Conservation (phyloP, 2,888 invertebrate species). For the Ophraella communa region DNA sequence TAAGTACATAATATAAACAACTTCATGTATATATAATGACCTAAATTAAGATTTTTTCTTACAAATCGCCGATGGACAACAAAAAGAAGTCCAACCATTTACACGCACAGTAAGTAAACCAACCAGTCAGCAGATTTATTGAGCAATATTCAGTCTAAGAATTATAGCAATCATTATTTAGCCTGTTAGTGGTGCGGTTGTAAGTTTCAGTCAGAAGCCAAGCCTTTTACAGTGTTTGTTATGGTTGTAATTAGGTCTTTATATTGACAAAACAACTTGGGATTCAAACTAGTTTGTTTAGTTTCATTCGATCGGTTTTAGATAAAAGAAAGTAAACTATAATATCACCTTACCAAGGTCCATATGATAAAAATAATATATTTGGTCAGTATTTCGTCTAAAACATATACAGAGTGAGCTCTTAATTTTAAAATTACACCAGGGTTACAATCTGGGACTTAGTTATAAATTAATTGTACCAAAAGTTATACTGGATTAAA, state of each 20-base stretch:
- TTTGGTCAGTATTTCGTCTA: too few species aligned
- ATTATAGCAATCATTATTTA: slow-evolving; percentile 32
- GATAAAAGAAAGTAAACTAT: background rate
- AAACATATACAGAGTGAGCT: too few species aligned
- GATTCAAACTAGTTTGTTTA: slow-evolving; percentile 12
- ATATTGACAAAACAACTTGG: slow-evolving; percentile 16
- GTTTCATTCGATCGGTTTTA: background rate
- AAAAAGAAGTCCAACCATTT: slow-evolving; percentile 6
- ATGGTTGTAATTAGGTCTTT: slow-evolving; percentile 29
- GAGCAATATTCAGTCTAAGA: slow-evolving; percentile 9
- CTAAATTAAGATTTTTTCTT: background rate
- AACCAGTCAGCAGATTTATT: slow-evolving; percentile 18
- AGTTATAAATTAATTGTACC: too few species aligned
- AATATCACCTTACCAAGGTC: too few species aligned
- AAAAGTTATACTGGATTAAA: too few species aligned
- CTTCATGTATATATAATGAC: too few species aligned
- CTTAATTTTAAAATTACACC: too few species aligned
- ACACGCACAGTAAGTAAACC: background rate
- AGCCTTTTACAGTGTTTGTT: slow-evolving; percentile 31
- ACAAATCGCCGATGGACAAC: background rate
- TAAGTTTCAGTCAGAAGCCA: slow-evolving; percentile 25
- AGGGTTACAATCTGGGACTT: too few species aligned
- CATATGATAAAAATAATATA: too few species aligned
- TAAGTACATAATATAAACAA: too few species aligned
- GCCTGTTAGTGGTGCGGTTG: slow-evolving; percentile 26